These are phyloP conservation scores for Leptinotarsa tumamoca DNA, from an alignment of 2,888 invertebrate species.

Conservation along the genomic window DNA sequence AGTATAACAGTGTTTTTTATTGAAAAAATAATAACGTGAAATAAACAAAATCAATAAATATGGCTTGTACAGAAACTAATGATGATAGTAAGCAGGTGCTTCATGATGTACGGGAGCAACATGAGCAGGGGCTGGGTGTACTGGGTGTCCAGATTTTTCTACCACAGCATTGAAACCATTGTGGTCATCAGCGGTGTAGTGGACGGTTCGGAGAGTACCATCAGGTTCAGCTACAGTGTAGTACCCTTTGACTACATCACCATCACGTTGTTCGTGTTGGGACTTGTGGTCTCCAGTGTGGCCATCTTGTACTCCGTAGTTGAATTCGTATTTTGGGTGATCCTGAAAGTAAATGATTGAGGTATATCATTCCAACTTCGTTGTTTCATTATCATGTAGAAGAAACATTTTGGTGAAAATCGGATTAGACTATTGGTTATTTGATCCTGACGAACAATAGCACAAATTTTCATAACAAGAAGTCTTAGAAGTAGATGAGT, in stretches of 20 bases:
- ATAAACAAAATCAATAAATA: neutral
- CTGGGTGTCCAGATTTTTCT: constrained; percentile 46
- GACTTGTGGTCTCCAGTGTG: constrained; percentile 71
- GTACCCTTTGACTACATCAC: constrained; percentile 72
- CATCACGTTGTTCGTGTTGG: constrained; percentile 69
- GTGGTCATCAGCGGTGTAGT: constrained; percentile 73
- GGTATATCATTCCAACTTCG: neutral
- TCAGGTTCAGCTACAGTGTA: constrained; percentile 74
- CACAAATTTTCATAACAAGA: no score
- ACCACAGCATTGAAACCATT: constrained; percentile 71
- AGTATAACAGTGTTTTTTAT: neutral
- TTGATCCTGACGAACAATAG: no score
- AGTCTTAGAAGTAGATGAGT: no score
- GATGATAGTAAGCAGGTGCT: constrained; percentile 40
- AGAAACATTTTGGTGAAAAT: no score
- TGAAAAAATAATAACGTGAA: neutral
- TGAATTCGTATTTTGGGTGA: constrained; percentile 63
- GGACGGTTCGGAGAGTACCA: constrained; percentile 73
- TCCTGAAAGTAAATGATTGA: constrained; percentile 35
- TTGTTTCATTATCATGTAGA: no score
- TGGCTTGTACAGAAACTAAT: constrained; percentile 23
- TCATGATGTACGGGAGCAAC: constrained; percentile 32
- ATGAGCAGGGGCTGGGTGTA: constrained; percentile 42
- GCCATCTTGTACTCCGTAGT: constrained; percentile 70
- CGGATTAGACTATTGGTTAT: no score